phyloP scores from a whole-genome alignment of 2,797 vertebrate species.

The Arrhamphus sclerolepis region DNA sequence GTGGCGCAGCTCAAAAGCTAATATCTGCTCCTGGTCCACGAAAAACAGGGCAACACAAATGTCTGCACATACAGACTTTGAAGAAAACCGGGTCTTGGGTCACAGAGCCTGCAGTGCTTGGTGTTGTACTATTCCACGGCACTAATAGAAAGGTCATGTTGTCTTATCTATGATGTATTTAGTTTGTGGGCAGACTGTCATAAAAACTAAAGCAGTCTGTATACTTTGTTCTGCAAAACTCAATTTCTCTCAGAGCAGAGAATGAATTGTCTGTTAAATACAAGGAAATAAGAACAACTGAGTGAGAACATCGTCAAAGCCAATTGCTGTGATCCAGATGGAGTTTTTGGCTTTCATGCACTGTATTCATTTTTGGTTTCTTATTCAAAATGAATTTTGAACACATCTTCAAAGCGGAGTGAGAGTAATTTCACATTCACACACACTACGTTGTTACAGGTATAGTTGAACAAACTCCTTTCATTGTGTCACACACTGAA shows the following conservation, averaged over 20 bases:
- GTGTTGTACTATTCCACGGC: slow-evolving; percentile 41
- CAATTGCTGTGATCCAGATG: slow-evolving; percentile 65
- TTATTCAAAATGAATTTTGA: slow-evolving; percentile 61
- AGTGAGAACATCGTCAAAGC: slow-evolving; percentile 53
- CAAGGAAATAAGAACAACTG: slow-evolving; percentile 27
- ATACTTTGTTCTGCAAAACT: slow-evolving; percentile 55
- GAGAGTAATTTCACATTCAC: slow-evolving; percentile 47
- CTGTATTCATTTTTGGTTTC: slow-evolving; percentile 65
- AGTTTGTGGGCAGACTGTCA: slow-evolving; percentile 67
- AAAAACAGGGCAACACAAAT: slow-evolving; percentile 39
- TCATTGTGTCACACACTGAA: slow-evolving; percentile 70
- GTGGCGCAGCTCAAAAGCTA: slow-evolving; percentile 32
- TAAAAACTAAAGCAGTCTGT: slow-evolving; percentile 54
- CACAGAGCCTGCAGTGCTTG: slow-evolving; percentile 45
- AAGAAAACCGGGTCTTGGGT: slow-evolving; percentile 46
- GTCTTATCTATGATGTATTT: slow-evolving; percentile 59
- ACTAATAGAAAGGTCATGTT: slow-evolving; percentile 39
- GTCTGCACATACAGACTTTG: slow-evolving; percentile 48
- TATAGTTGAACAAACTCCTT: slow-evolving; percentile 44
- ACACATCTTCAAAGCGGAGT: slow-evolving; percentile 40
- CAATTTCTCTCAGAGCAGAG: slow-evolving; percentile 58
- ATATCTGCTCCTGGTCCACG: slow-evolving; percentile 28
- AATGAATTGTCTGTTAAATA: slow-evolving; percentile 46
- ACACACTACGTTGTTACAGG: slow-evolving; percentile 33
- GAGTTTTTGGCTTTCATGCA: slow-evolving; percentile 67